Percentiles rank a stretch among this genome's conserved stretches.
Conservation (phyloP, 92 coral and sea anemone genomes). For the Porites lobata region DNA sequence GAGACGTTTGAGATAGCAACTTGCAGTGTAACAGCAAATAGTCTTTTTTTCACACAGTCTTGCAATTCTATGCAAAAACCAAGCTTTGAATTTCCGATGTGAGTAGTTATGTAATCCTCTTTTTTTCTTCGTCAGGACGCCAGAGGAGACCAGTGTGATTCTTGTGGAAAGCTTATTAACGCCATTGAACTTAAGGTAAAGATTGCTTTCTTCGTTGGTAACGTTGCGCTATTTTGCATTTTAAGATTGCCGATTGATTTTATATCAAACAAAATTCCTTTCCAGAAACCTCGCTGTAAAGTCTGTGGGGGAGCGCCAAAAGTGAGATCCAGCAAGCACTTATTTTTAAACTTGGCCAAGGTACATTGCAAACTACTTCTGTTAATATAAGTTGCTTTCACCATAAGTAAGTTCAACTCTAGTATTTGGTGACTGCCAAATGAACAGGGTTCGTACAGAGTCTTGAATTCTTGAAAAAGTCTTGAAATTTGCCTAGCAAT, state of each 20-base stretch:
- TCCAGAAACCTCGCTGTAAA: slow-evolving; percentile 94
- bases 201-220: background rate
- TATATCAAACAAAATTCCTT: background rate
- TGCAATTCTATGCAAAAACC: too few relatives aligned
- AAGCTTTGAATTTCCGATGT: too few relatives aligned
- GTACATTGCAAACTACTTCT: slow-evolving; percentile 41
- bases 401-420: too few relatives aligned
- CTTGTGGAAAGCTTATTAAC: slow-evolving; percentile 97
- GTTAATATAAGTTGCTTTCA: too few relatives aligned
- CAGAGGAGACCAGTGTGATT: slow-evolving; percentile 98
- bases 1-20: too few relatives aligned
- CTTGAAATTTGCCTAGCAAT: too few relatives aligned
- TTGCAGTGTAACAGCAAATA: too few relatives aligned
- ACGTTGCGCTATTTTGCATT: background rate
- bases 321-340: slow-evolving; percentile 89
- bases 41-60: too few relatives aligned
- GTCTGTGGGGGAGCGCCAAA: slow-evolving; percentile 89
- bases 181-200: slow-evolving; percentile 96
- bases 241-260: background rate
- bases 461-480: too few relatives aligned
- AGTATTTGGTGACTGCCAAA: too few relatives aligned
- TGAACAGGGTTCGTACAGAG: too few relatives aligned
- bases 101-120: background rate
- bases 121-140: slow-evolving; percentile 77
- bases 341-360: slow-evolving; percentile 92